Evolutionary conservation across 1,140 invertebrate genomes (phyloP), one percentile per base, ranked within the genome.

Genomic region (Zophobas atratus): DNA sequence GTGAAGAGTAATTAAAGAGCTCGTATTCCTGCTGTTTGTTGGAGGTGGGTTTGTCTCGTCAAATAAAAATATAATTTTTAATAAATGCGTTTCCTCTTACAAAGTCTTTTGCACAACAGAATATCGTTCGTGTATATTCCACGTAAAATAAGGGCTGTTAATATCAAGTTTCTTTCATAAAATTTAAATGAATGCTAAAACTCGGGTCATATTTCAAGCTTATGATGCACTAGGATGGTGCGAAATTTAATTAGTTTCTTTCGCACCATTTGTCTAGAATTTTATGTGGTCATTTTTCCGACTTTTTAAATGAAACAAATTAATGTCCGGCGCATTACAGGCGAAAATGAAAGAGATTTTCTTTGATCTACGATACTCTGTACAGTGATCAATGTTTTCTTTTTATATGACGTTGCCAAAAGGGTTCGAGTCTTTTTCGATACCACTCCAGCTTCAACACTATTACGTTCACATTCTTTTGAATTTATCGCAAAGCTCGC

Each of bases 151-250:
- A 41, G 35, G 43, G 60, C 39, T 67, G 60, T 67, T 67, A 67
- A 67, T 67, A 67, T 67, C 60, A 67, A 67, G 60, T 67, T 67
- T n/a, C 38, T 41, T 67, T 67, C 60, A 67, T 67, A 67, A 67
- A 67, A 67, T 67, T 67, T 67, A 67, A 67, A 67, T 67, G 43
- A 67, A 67, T 67, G 60, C 41, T 67, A 67, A 67, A 39, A 67
- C 8, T 43, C n/a, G 6, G 60, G 38, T 67, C 60, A 43, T 67
- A 67, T 67, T 67, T 67, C 60, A 67, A 39, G 60, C 33, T 67
- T 67, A 67, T n/a, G 60, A 67, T 67, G 39, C 60, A 67, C 60
- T n/a, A 6, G 6, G 8, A 67, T 41, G 60, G 60, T 1, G 60
- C n/a, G 20, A 43, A 67, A 67, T 67, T 67, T 41, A 41, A 67